phyloP scores from a whole-genome alignment of 2,113 vertebrate species.

The Sorex fumeus region DNA sequence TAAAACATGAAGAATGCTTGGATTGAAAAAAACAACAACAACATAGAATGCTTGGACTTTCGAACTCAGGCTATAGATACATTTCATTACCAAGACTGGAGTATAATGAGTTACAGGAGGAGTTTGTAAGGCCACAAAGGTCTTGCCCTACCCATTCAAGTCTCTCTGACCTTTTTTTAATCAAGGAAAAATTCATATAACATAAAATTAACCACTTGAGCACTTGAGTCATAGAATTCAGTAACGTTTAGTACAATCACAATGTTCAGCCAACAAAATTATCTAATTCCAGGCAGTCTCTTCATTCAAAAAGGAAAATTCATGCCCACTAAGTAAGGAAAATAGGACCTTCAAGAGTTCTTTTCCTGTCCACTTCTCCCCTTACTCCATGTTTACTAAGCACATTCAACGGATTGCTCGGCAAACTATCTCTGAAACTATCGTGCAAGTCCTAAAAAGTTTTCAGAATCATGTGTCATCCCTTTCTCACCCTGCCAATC shows the following conservation, averaged over 20 bases:
- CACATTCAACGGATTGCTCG: background rate
- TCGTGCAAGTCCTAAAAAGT: background rate
- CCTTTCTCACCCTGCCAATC: background rate
- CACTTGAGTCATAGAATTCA: background rate
- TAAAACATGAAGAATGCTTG: too few species aligned
- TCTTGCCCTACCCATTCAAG: background rate
- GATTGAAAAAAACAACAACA: too few species aligned
- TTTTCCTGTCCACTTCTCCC: background rate
- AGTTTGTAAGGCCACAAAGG: too few species aligned
- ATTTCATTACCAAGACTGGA: background rate
- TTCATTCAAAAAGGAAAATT: background rate
- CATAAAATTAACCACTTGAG: conserved; percentile 5
- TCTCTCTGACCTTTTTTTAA: background rate
- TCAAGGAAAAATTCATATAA: background rate
- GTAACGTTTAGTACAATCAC: background rate
- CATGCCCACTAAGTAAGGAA: background rate
- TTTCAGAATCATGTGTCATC: background rate
- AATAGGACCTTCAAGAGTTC: background rate
- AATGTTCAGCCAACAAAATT: background rate
- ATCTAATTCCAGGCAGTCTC: background rate
- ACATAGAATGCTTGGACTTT: too few species aligned
- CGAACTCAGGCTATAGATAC: too few species aligned
- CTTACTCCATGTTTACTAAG: background rate
- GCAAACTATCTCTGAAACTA: background rate
- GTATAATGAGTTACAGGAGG: background rate